Base-by-base conservation (phyloP, 2,113 vertebrate genomes). In the Scalopus aquaticus region DNA sequence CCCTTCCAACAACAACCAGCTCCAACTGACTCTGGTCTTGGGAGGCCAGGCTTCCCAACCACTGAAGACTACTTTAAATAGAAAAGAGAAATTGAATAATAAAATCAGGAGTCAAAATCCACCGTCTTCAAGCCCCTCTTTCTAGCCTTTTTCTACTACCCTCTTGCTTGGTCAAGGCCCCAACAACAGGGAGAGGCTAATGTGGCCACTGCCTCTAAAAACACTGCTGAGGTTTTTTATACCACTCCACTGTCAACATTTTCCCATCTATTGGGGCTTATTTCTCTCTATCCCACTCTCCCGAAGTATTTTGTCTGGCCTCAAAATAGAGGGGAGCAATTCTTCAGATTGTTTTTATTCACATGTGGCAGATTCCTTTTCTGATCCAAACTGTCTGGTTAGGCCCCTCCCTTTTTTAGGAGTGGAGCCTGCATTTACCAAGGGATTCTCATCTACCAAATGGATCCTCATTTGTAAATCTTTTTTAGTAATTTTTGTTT, bases 71-170 rank as follows among this genome's bases (percentile, higher is more conserved):
- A 97, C 98, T 97, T 97, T 97, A 93, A 97, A 97, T 97, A 95
- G 90, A 94, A 97, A 97, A 94, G 92, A 95, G 92, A 95, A 96
- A 97, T 96, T 96, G 92, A 97, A 91, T 94, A 98, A 98, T 98
- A 98, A 98, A 98, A 98, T 98, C 97, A 96, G 98, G 98, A 98
- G 97, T 98, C 91, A 97, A 98, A 98, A 97, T 95, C 90, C 97
- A 95, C 90, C 84, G 87, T 98, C 96, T 83, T 97, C 87, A 97
- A 97, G 97, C 97, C 98, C 96, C 97, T 98, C 97, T 98, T 98
- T 98, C 89, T 98, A 97, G 97, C 97, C 96, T 97, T 97, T 97
- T 97, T 94, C 77, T 96, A 96, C 96, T 72, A n/a, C 85, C 97
- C 76, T 97, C 5, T n/a, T 60, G 56, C 91, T 97, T 92, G 69